Conservation (phyloP, 2,888 invertebrate species). For the Hemistola chrysoprasaria region DNA sequence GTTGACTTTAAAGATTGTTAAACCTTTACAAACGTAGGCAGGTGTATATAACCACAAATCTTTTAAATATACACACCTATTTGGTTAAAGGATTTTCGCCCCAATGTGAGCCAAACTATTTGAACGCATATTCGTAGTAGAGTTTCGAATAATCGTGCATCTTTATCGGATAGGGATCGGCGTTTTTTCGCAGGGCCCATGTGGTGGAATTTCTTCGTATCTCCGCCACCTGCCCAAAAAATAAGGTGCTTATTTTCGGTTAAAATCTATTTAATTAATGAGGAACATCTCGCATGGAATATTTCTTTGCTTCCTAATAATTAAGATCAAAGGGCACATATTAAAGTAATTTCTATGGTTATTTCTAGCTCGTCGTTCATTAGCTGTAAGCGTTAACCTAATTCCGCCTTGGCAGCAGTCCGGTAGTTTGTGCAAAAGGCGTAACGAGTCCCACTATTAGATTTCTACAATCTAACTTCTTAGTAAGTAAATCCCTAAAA, state of each 20-base stretch:
- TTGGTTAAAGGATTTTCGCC: slow-evolving; percentile 79
- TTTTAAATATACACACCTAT: slow-evolving; percentile 73
- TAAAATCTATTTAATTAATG: too few relatives aligned
- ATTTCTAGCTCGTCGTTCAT: slow-evolving; percentile 6
- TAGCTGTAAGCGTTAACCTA: slow-evolving; percentile 2
- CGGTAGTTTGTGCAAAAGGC: slow-evolving; percentile 1
- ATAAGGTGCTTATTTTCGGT: slow-evolving; percentile 10
- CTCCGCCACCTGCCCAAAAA: slow-evolving; percentile 61
- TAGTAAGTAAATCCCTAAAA: slow-evolving; percentile 1
- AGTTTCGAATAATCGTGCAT: slow-evolving; percentile 83
- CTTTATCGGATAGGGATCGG: slow-evolving; percentile 83
- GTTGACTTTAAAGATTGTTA: background rate
- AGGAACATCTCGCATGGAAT: too few relatives aligned
- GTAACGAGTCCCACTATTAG: background rate
- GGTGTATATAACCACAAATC: slow-evolving; percentile 2
- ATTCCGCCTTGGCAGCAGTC: slow-evolving; percentile 1
- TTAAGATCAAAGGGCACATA: too few relatives aligned
- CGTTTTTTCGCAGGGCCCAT: slow-evolving; percentile 81
- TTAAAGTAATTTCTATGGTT: background rate
- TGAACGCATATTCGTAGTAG: slow-evolving; percentile 81
- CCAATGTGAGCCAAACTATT: slow-evolving; percentile 85
- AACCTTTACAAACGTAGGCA: slow-evolving; percentile 1
- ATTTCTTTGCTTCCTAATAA: too few relatives aligned
- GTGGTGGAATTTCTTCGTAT: slow-evolving; percentile 82
- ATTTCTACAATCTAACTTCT: background rate